Evolutionary conservation across 1,140 invertebrate species (phyloP), one percentile per base, ranked within the genome.

Genomic region (Lepidostoma basale): DNA sequence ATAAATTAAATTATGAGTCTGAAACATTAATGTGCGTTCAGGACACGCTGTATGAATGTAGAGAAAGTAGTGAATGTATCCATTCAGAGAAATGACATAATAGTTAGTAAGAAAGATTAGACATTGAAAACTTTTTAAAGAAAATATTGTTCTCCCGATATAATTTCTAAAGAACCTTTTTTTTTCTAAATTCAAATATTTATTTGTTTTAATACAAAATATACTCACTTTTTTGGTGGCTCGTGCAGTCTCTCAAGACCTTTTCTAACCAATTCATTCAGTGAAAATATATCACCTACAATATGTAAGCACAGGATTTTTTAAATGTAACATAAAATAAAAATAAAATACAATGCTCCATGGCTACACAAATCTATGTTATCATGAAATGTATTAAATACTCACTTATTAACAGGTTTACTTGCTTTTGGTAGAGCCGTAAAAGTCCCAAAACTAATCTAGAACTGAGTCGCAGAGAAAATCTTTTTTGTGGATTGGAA

Each of bases 401-500:
- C 49, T 54, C 18, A 54, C 49, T 9, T n/a, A 30, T 54, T 8
- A 54, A 33, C 4, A 54, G 12, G 1, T 54, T 20, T 1, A 54
- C n/a, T 18, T 54, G 49, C 14, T 26, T 26, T 0, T 54, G 14
- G 49, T 54, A 54, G 3, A 54, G 26, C 5, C 49, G 25, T 20
- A 54, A 26, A 3, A 54, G 33, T 16, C 49, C 49, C 6, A 54
- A 16, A 6, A 54, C 3, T 16, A 54, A 28, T 28, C 30, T 25
- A 20, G 49, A 54, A 54, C 49, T 54, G 12, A 54, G 49, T n/a
- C 49, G n/a, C 5, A 54, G 26, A 3, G 49, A 54, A 33, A 54
- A 54, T 9, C 25, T 54, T 8, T 30, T 26, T 9, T 18, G 23
- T 18, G 49, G 49, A 16, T 14, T 54, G 12, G 4, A 2, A 14